These are phyloP conservation scores for Sebastes taczanowskii DNA, from an alignment of 2,797 vertebrate species.

Conservation along the genomic window DNA sequence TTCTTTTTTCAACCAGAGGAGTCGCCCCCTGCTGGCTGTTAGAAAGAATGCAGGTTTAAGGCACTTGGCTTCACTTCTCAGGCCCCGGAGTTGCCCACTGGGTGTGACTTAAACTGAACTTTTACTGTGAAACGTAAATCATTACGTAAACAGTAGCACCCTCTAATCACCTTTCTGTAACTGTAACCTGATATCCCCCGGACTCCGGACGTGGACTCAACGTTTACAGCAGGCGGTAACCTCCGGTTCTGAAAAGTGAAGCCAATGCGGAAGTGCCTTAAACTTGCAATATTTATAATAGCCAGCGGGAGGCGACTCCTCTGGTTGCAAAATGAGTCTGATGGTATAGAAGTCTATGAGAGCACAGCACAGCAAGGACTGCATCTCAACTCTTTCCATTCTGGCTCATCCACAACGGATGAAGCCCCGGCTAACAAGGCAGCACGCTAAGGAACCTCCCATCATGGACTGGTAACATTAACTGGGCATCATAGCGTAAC, in stretches of 20 bases:
- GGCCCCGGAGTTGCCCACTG: no score
- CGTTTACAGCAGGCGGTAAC: not conserved
- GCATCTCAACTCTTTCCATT: no score
- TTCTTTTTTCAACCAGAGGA: not conserved
- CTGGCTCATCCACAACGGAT: no score
- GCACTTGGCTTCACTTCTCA: not conserved
- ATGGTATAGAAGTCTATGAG: no score
- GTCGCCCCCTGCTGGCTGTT: not conserved
- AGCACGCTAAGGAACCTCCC: no score
- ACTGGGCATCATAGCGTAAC: not conserved
- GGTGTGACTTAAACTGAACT: not conserved
- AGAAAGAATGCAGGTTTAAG: fast-evolving
- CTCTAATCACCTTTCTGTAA: not conserved
- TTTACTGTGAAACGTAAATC: not conserved
- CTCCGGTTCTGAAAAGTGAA: not conserved
- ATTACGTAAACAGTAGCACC: not conserved
- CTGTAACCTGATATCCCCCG: not conserved
- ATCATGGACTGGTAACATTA: no score
- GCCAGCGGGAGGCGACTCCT: no score
- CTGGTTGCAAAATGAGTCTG: no score
- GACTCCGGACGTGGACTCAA: not conserved
- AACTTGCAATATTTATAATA: fast-evolving
- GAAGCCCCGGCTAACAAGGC: no score
- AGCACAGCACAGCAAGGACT: no score
- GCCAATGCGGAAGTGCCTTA: no score